Evolutionary conservation across 1,140 invertebrate genomes (phyloP), one percentile per base, ranked within the genome.

Genomic region (Atopsyche davidsoni): DNA sequence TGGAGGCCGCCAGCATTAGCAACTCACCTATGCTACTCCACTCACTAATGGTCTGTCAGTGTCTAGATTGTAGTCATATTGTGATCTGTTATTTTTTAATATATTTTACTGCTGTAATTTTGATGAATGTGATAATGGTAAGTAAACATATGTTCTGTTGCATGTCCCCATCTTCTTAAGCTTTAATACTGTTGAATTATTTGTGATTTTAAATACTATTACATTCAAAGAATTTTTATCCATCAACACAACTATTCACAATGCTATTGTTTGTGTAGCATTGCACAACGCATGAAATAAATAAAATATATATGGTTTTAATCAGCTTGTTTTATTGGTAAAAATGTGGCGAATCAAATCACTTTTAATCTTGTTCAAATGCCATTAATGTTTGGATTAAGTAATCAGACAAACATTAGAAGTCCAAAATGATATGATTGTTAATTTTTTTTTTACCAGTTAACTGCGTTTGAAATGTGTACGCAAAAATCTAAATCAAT

Each of bases 181-280:
- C 45, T 51, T 50, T 51, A 43, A 44, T 51, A n/a, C n/a, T 41
- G 13, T 51, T 38, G 32, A 41, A 51, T 44, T 44, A 45, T 51
- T 51, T 44, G 35, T 36, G 18, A 41, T 39, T 50, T 42, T 42
- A 25, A 42, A 48, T 28, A 22, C 47, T 28, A 50, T 50, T 43
- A 38, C 35, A 38, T 32, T 51, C 34, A 42, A 17, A 44, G 40
- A 44, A 40, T 25, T 51, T 51, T 51, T 51, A 51, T 32, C 48
- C 14, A 44, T 51, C 42, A 38, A 51, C n/a, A 51, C 48, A 44
- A 51, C 23, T n/a, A 44, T 44, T 51, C 25, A 51, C 38, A 44
- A 35, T n/a, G n/a, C n/a, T n/a, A n/a, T 44, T 25, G 13, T 36
- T 36, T 51, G 32, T 44, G 31, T 18, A 44, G 45, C 48, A 44